Evolutionary conservation across 1,140 invertebrate genomes (phyloP).

Genomic region (fruit fly (Drosophila melanogaster)): Release_6_plus_ISO1_MT NT_033777.3:31771001-31771500

Average conservation of each 20-base stretch:
- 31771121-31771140: constrained; percentile 89
- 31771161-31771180: constrained; percentile 96
- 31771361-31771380: constrained; percentile 95
- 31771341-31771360: constrained; percentile 91
- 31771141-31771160: constrained; percentile 91
- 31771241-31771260: constrained; percentile 96
- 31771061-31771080: constrained; percentile 99
- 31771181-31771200: constrained; percentile 92
- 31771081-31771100: constrained; percentile 91
- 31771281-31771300: constrained; percentile 94
- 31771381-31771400: constrained; percentile 95
- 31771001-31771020: constrained; percentile 93
- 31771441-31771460: constrained; percentile 84
- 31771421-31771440: constrained; percentile 98
- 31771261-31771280: constrained; percentile 92
- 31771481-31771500: constrained; percentile 93
- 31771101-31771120: constrained; percentile 88
- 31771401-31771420: constrained; percentile 96
- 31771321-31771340: constrained; percentile 89
- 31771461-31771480: constrained; percentile 73
- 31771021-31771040: constrained; percentile 93
- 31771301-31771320: constrained; percentile 95
- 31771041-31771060: constrained; percentile 96
- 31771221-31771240: constrained; percentile 95
- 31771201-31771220: constrained; percentile 89